Percentiles rank a stretch among this genome's conserved stretches.
Evolutionary conservation across 2,888 invertebrate genomes (phyloP).

Genomic region (Epinotia demarniana): DNA sequence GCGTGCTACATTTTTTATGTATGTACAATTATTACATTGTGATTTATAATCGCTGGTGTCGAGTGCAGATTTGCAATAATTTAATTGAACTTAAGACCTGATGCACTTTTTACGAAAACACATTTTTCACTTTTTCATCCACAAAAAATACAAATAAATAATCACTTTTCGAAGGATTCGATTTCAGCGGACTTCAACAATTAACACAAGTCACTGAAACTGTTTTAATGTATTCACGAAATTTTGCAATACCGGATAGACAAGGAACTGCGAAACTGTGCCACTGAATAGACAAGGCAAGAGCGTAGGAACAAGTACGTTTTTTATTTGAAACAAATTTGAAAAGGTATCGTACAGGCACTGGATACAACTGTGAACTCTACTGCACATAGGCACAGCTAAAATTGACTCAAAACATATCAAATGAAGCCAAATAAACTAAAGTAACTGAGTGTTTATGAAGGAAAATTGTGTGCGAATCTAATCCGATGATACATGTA

Average conservation of each 20-base stretch:
- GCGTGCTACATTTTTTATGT: slow-evolving; percentile 73
- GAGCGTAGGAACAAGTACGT: background rate
- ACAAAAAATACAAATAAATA: slow-evolving; percentile 21
- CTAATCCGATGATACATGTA: slow-evolving; percentile 42
- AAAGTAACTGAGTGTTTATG: background rate
- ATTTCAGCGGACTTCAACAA: slow-evolving; percentile 29
- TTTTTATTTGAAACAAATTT: background rate
- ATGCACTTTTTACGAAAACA: slow-evolving; percentile 66
- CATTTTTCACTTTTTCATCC: slow-evolving; percentile 55
- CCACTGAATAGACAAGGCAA: slow-evolving; percentile 16
- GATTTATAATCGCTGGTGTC: slow-evolving; percentile 75
- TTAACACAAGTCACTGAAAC: slow-evolving; percentile 47
- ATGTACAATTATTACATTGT: slow-evolving; percentile 79
- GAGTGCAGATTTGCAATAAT: slow-evolving; percentile 75
- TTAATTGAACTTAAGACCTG: slow-evolving; percentile 77
- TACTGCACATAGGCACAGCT: background rate
- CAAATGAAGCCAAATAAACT: slow-evolving; percentile 8
- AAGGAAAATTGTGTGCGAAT: slow-evolving; percentile 1
- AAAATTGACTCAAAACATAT: slow-evolving; percentile 1
- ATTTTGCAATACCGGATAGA: slow-evolving; percentile 51
- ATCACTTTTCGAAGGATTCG: background rate
- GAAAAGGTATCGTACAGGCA: background rate
- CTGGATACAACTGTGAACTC: background rate
- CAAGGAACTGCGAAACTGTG: slow-evolving; percentile 34
- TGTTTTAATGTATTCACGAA: slow-evolving; percentile 51